phyloP scores from a whole-genome alignment of 2,113 vertebrate species.

The Sylvilagus bachmani region DNA sequence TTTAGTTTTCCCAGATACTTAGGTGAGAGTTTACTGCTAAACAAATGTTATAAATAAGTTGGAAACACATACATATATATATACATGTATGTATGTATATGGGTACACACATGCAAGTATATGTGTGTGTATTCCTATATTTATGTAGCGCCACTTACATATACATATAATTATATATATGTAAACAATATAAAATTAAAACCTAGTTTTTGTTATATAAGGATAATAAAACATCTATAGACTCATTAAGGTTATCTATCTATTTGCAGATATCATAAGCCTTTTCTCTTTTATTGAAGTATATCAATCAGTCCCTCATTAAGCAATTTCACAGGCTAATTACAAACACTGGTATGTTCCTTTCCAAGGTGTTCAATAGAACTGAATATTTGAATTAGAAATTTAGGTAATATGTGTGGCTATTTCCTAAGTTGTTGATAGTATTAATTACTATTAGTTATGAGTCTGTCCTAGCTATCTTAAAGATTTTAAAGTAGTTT shows the following conservation, averaged over 20 bases:
- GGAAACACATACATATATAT: background rate
- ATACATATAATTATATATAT: background rate
- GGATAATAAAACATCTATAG: constrained; percentile 16
- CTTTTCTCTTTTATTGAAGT: background rate
- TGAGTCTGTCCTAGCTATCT: background rate
- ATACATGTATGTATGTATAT: background rate
- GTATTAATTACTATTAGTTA: constrained; percentile 15
- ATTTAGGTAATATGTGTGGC: background rate
- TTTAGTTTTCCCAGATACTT: background rate
- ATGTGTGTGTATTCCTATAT: background rate
- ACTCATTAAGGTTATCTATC: background rate
- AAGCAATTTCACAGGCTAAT: background rate
- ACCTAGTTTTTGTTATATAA: background rate
- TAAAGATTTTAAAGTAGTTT: background rate
- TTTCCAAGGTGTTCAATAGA: background rate
- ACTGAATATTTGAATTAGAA: background rate
- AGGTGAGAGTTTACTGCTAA: background rate
- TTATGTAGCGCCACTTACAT: background rate
- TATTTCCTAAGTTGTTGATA: background rate
- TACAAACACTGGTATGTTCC: background rate
- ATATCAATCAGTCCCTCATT: background rate
- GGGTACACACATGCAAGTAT: background rate
- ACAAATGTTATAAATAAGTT: background rate
- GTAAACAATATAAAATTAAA: constrained; percentile 20
- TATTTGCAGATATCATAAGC: background rate